Percentiles rank a stretch among this genome's conserved stretches.
phyloP scores from a whole-genome alignment of 1,140 invertebrate genomes.

The Oncopeltus fasciatus region DNA sequence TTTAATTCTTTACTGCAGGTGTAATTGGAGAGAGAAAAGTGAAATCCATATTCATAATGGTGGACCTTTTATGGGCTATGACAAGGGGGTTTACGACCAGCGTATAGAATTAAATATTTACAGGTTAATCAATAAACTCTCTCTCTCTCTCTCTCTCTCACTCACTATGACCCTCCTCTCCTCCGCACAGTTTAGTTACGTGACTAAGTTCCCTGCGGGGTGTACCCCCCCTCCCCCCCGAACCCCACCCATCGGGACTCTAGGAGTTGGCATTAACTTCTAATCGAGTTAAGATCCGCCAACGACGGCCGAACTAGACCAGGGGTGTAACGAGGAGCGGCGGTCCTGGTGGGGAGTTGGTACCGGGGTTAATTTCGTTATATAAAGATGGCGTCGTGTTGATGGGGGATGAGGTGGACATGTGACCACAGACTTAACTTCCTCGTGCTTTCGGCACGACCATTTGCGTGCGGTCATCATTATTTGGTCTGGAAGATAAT shows the following conservation, averaged over 20 bases:
- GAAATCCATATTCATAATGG: not conserved
- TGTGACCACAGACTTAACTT: not conserved
- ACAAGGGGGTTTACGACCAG: too few species aligned
- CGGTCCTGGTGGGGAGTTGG: too few species aligned
- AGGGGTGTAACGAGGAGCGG: not conserved
- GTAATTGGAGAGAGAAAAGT: not conserved
- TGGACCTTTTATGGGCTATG: not conserved
- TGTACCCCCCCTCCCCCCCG: too few species aligned
- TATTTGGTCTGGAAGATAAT: too few species aligned
- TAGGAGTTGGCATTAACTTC: not conserved
- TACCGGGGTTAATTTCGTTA: not conserved
- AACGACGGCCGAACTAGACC: not conserved
- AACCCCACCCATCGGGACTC: too few species aligned
- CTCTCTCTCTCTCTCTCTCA: too few species aligned
- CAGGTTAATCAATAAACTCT: not conserved
- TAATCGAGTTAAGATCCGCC: not conserved
- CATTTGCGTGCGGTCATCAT: too few species aligned
- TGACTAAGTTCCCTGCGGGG: not conserved
- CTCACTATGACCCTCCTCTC: too few species aligned
- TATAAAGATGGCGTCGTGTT: not conserved
- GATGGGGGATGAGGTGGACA: too few species aligned
- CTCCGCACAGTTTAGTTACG: not conserved
- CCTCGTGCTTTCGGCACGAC: too few species aligned
- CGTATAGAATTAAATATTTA: not conserved
- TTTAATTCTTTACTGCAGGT: too few species aligned